Evolutionary conservation across 2,888 invertebrate species (phyloP), one percentile per base, ranked within the genome.

Genomic region (Seira musarum): DNA sequence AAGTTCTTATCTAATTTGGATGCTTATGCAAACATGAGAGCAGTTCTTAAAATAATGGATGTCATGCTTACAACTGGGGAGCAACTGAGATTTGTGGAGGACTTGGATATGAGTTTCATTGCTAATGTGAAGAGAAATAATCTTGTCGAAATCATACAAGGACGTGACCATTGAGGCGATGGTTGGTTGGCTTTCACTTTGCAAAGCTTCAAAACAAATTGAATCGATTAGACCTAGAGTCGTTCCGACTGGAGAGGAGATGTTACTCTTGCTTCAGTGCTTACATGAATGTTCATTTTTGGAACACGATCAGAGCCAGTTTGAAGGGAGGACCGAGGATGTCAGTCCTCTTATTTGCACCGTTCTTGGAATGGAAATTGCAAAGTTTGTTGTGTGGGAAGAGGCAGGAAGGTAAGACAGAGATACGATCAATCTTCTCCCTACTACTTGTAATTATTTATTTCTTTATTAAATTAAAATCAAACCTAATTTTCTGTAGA

Each of bases 11-110:
- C 61, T 0, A 61, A 21, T 3, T n/a, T 71, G 30, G 71, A 71
- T 24, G 61, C 61, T 1, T 71, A 61, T 22, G 63, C 60, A 10
- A 19, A 71, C 19, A 40, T 71, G 71, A 71, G 19, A 40, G 63
- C 40, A 1, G 71, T 63, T 6, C 30, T 40, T 6, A 61, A 24
- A 17, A 63, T 71, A 10, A n/a, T 71, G 19, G 22, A 71, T 40
- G 1, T 40, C 15, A 2, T 71, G 22, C 19, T 61, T 1, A 71
- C 61, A 5, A 6, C 19, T 21, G 35, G 35, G 21, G 15, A 40
- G 30, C 30, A 30, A 30, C 2, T 30, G 30, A 30, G 30, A 30
- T 30, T 71, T 19, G 61, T 40, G 2, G 61, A 71, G 57, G 13
- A 8, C 1, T 21, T 71, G 2, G 71, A 71, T 21, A 8, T 71